phyloP scores from a whole-genome alignment of 2,888 invertebrate species.

The Torymus aiolomorphi region DNA sequence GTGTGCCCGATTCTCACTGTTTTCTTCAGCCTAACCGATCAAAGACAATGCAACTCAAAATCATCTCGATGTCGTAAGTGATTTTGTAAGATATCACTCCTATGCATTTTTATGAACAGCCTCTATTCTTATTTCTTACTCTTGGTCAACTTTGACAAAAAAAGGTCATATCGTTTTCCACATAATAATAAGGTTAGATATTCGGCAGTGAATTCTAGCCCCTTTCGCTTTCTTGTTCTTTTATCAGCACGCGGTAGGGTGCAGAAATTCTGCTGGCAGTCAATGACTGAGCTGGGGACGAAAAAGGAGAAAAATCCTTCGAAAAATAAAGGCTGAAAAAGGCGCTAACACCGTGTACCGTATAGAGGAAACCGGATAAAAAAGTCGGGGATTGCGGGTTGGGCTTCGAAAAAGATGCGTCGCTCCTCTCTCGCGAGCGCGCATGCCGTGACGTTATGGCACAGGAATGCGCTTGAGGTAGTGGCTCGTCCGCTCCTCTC shows the following conservation, averaged over 20 bases:
- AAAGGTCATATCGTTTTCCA: too few species aligned
- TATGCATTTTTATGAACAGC: neutral
- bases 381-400: neutral
- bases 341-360: too few species aligned
- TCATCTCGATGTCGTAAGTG: constrained; percentile 22
- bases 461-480: constrained; percentile 43
- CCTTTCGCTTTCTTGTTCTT: too few species aligned
- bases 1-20: constrained; percentile 1
- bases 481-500: neutral
- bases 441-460: constrained; percentile 35
- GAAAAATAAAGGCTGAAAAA: too few species aligned
- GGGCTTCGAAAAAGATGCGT: neutral
- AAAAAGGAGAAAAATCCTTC: too few species aligned
- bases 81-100: constrained; percentile 33
- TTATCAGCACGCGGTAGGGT: too few species aligned
- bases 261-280: too few species aligned
- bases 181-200: too few species aligned
- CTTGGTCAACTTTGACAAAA: too few species aligned
- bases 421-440: neutral
- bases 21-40: neutral
- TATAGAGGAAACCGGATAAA: neutral
- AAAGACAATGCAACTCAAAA: neutral
- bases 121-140: neutral
- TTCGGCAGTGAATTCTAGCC: too few species aligned
- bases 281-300: too few species aligned